These are phyloP conservation scores for Hemiscyllium ocellatum DNA, from an alignment of 2,113 vertebrate genomes.

Conservation along the genomic window DNA sequence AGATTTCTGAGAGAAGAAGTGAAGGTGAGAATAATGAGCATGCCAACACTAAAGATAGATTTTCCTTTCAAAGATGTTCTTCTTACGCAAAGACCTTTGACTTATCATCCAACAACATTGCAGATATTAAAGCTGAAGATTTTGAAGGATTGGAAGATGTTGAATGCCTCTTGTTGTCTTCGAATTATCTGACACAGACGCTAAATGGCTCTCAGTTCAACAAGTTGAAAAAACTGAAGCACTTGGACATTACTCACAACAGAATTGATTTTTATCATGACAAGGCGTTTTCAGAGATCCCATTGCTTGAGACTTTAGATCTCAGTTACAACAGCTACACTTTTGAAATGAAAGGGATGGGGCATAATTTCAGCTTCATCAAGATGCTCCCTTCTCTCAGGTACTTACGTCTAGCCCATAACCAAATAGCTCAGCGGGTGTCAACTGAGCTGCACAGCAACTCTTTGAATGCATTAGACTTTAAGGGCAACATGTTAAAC, in stretches of 20 bases:
- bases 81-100: slow-evolving; percentile 48
- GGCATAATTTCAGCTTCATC: slow-evolving; percentile 60
- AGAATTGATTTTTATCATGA: slow-evolving; percentile 63
- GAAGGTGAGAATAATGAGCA: background rate
- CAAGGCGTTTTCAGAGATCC: slow-evolving; percentile 54
- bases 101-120: slow-evolving; percentile 64
- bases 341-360: slow-evolving; percentile 65
- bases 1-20: background rate
- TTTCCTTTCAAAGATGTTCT: background rate
- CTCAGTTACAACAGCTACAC: slow-evolving; percentile 64
- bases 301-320: slow-evolving; percentile 59
- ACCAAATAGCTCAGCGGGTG: slow-evolving; percentile 59
- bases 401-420: slow-evolving; percentile 60
- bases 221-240: slow-evolving; percentile 48
- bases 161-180: slow-evolving; percentile 63
- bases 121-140: slow-evolving; percentile 47
- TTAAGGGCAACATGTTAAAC: slow-evolving; percentile 56
- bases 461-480: slow-evolving; percentile 58
- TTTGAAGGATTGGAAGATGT: slow-evolving; percentile 59
- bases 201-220: slow-evolving; percentile 50
- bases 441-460: slow-evolving; percentile 50
- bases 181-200: slow-evolving; percentile 65
- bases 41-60: background rate
- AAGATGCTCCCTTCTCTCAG: slow-evolving; percentile 50
- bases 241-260: slow-evolving; percentile 62